phyloP scores from a whole-genome alignment of 2,113 vertebrate species.

The Oncorhynchus mykiss region DNA sequence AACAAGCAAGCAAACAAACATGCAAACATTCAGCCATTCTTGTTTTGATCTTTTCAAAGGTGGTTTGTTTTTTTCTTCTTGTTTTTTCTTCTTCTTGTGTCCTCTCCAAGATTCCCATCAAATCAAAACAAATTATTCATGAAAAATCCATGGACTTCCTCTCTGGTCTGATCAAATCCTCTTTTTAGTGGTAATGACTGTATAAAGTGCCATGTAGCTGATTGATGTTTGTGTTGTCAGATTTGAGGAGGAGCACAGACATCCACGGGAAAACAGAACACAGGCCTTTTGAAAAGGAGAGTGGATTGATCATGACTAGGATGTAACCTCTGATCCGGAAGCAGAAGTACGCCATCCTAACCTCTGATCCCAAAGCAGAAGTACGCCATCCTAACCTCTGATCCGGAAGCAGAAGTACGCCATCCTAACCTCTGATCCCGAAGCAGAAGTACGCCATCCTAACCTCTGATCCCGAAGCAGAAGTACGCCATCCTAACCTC shows the following conservation, averaged over 20 bases:
- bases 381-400: too few species aligned
- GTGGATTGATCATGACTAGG: constrained; percentile 59
- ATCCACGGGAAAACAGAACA: constrained; percentile 56
- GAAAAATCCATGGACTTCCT: constrained; percentile 62
- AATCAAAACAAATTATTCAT: constrained; percentile 79
- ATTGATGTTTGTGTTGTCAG: constrained; percentile 76
- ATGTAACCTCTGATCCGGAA: constrained; percentile 55
- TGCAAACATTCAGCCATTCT: constrained; percentile 68
- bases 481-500: too few species aligned
- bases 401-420: too few species aligned
- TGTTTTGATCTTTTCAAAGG: constrained; percentile 66
- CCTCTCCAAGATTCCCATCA: constrained; percentile 71
- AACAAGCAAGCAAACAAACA: constrained; percentile 69
- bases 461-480: too few species aligned
- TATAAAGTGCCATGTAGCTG: constrained; percentile 61
- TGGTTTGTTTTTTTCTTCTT: constrained; percentile 50
- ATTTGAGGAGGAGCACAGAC: constrained; percentile 76
- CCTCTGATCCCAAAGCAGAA: too few species aligned
- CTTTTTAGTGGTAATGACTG: constrained; percentile 73
- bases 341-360: not conserved
- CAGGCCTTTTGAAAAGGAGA: constrained; percentile 47
- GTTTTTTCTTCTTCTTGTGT: constrained; percentile 56
- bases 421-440: too few species aligned
- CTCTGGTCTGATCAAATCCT: constrained; percentile 65
- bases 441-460: too few species aligned